A percentile compares a stretch with the other conserved stretches of the same genome.
phyloP scores from a whole-genome alignment of 2,888 invertebrate genomes.

The Agrochola circellaris region DNA sequence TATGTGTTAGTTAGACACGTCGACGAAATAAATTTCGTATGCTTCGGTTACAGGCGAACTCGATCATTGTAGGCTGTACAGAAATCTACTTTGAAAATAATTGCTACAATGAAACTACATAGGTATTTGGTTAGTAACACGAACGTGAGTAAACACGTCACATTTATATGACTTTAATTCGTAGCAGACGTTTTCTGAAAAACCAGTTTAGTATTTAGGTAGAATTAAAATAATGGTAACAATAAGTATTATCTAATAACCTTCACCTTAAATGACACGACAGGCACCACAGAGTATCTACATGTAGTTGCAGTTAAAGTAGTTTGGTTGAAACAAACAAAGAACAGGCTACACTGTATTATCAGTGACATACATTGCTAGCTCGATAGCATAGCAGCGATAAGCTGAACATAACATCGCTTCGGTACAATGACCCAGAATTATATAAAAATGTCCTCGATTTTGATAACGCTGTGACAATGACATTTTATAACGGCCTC shows the following conservation, averaged over 20 bases:
- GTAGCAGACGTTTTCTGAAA: constrained; percentile 9
- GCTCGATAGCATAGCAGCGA: constrained; percentile 83
- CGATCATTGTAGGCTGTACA: constrained; percentile 13
- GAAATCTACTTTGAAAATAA: constrained; percentile 22
- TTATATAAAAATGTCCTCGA: constrained; percentile 89
- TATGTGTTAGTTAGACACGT: constrained; percentile 60
- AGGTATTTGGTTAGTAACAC: constrained; percentile 12
- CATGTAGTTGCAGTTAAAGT: constrained; percentile 65
- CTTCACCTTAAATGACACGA: constrained; percentile 48
- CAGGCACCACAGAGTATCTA: constrained; percentile 23
- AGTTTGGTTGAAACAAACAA: constrained; percentile 79
- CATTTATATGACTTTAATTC: constrained; percentile 6
- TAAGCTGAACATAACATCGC: constrained; percentile 88
- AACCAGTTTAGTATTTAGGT: not conserved
- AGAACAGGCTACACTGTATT: constrained; percentile 75
- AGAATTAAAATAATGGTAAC: not conserved
- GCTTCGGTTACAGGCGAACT: constrained; percentile 44
- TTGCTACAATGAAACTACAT: constrained; percentile 13
- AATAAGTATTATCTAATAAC: constrained; percentile 36
- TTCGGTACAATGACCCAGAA: constrained; percentile 90
- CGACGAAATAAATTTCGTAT: constrained; percentile 66
- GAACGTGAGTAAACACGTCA: not conserved
- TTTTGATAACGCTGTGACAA: constrained; percentile 87
- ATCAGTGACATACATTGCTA: constrained; percentile 89
- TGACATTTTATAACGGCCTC: constrained; percentile 86